A percentile compares a stretch with the other conserved stretches of the same genome.
These are phyloP conservation scores for Keiferia lycopersicella DNA, from an alignment of 2,888 invertebrate species.

Conservation along the genomic window DNA sequence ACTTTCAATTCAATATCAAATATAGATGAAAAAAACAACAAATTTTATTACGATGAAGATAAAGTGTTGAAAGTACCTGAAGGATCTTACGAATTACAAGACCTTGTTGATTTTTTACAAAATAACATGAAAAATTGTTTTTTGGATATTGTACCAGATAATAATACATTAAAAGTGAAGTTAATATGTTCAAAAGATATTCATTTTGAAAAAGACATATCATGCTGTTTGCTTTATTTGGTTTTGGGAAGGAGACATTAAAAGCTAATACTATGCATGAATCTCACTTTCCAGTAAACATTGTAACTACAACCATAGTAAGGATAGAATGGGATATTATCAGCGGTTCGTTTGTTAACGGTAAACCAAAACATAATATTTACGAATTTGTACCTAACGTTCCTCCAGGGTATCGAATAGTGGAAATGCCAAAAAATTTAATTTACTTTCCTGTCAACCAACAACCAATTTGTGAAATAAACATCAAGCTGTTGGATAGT, in stretches of 20 bases:
- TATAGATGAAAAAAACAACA: not conserved
- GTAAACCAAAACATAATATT: slow-evolving; percentile 25
- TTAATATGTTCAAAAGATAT: not conserved
- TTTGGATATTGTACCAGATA: too few relatives aligned
- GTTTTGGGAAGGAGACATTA: not conserved
- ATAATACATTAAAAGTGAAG: too few relatives aligned
- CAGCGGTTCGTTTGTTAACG: slow-evolving; percentile 25
- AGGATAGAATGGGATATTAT: slow-evolving; percentile 27
- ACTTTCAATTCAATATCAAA: too few relatives aligned
- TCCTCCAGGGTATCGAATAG: slow-evolving; percentile 21
- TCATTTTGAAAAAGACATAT: not conserved
- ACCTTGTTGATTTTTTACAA: too few relatives aligned
- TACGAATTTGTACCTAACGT: slow-evolving; percentile 28
- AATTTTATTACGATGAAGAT: not conserved
- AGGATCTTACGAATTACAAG: not conserved
- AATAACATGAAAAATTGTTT: too few relatives aligned
- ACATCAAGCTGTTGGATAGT: slow-evolving; percentile 28
- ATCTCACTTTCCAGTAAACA: slow-evolving; percentile 23
- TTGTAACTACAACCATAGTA: slow-evolving; percentile 24
- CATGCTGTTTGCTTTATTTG: not conserved
- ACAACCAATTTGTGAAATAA: slow-evolving; percentile 27
- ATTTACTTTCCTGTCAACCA: slow-evolving; percentile 30
- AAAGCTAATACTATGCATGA: slow-evolving; percentile 22
- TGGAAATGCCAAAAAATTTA: slow-evolving; percentile 30
- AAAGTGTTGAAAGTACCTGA: not conserved